Evolutionary conservation across 1,140 invertebrate species (phyloP), one percentile per base, ranked within the genome.

Genomic region (Melanaphis sacchari): DNA sequence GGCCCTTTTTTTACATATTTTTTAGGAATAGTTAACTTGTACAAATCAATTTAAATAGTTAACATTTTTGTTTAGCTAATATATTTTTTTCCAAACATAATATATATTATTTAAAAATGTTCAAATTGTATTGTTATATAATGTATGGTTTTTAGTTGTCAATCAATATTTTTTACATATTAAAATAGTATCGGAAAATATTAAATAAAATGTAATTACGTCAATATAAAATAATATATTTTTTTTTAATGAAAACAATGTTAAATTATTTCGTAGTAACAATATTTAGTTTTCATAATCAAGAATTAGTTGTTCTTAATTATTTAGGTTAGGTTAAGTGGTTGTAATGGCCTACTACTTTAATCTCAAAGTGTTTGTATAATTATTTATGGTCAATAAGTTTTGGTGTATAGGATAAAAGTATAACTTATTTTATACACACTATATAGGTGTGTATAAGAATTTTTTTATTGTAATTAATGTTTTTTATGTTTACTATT

Each of bases 401-500:
- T 40, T 88, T 46, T 88, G 49, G 88, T 89, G 88, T 89, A 26
- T 40, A 89, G 88, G 8, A 52, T 89, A 0, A 54, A 38, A 52
- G 0, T 31, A 52, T 89, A 38, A 40, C 3, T 89, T 89, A 88
- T 89, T 54, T 54, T 89, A 36, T 89, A 89, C 15, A 89, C 49
- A 36, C 36, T 49, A 66, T 1, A 21, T 18, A 66, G 22, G 87
- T 89, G 46, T 40, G 40, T 85, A 85, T 31, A 41, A 43, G 11
- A 82, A 24, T 31, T 85, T 88, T 87, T 88, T 40, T 54, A 38
- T 43, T 85, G 6, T 85, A 43, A 43, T 89, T 40, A 18, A 54
- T 89, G 24, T 89, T 52, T 85, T 89, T 15, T 89, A 54, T 89
- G 38, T 40, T 89, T 18, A 54, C 5, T 88, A 52, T 89, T 89